A percentile compares a stretch with the other conserved stretches of the same genome.
These are phyloP conservation scores for Conomelus anceps DNA, from an alignment of 2,888 invertebrate species.

Conservation along the genomic window DNA sequence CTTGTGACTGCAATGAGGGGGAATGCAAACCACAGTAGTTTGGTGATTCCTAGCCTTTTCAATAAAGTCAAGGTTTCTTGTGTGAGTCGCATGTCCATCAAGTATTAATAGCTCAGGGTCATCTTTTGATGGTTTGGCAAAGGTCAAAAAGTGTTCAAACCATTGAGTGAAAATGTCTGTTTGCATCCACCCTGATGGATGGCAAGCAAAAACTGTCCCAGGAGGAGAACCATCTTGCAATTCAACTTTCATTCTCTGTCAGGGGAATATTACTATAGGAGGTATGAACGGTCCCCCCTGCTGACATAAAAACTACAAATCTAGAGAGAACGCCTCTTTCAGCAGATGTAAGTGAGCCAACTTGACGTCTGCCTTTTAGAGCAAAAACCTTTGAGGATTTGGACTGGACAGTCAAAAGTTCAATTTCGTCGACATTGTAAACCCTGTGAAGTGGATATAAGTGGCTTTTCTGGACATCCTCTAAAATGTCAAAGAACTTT, in stretches of 20 bases:
- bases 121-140: constrained; percentile 32
- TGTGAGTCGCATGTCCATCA: constrained; percentile 38
- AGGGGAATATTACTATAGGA: no score
- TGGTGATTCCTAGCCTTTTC: constrained; percentile 36
- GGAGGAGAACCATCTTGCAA: constrained; percentile 37
- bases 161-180: constrained; percentile 36
- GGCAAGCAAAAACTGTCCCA: constrained; percentile 35
- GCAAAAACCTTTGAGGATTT: constrained; percentile 36
- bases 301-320: constrained; percentile 17
- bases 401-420: constrained; percentile 37
- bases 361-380: constrained; percentile 37
- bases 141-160: constrained; percentile 40
- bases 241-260: constrained; percentile 37
- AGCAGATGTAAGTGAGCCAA: constrained; percentile 31
- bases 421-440: constrained; percentile 40
- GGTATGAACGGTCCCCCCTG: constrained; percentile 12
- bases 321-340: constrained; percentile 20
- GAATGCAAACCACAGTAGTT: no score
- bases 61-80: constrained; percentile 40
- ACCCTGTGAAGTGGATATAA: constrained; percentile 34
- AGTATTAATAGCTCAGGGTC: no score
- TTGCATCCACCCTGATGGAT: no score
- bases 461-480: constrained; percentile 29
- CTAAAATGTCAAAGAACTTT: constrained; percentile 26
- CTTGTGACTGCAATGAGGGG: no score